Evolutionary conservation across 2,888 invertebrate genomes (phyloP).

Genomic region (Ormia ochracea): DNA sequence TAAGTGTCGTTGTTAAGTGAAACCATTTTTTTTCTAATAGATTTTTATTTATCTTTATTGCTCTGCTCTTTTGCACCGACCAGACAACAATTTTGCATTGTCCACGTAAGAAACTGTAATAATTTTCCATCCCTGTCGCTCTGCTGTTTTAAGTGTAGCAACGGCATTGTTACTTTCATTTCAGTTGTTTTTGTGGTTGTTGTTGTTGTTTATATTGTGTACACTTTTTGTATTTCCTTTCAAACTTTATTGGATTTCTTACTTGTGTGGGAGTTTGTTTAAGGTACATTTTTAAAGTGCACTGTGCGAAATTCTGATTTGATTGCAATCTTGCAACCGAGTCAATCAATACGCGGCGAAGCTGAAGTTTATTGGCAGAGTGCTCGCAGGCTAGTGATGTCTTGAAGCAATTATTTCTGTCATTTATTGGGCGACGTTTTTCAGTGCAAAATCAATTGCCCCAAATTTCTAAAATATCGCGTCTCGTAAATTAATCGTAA

Average conservation of each 20-base stretch:
- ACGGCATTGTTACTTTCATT: slow-evolving; percentile 15
- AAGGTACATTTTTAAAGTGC: slow-evolving; percentile 32
- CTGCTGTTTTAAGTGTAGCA: not conserved
- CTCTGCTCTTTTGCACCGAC: slow-evolving; percentile 45
- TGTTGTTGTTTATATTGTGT: not conserved
- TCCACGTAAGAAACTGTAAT: slow-evolving; percentile 27
- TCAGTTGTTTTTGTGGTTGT: not conserved
- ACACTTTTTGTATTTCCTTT: too few species aligned
- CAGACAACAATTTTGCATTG: slow-evolving; percentile 25
- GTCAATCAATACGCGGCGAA: too few species aligned
- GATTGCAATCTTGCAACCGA: not conserved
- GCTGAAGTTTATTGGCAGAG: too few species aligned
- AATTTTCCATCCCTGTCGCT: slow-evolving; percentile 42
- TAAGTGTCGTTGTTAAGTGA: slow-evolving; percentile 70
- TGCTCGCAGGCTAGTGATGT: too few species aligned
- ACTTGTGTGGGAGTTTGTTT: slow-evolving; percentile 48
- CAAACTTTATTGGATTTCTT: slow-evolving; percentile 16
- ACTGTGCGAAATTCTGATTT: slow-evolving; percentile 21
- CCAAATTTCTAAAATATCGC: too few species aligned
- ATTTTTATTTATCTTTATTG: slow-evolving; percentile 58
- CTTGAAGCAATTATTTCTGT: too few species aligned
- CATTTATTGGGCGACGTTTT: too few species aligned
- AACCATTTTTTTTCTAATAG: slow-evolving; percentile 69
- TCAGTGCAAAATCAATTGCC: too few species aligned
- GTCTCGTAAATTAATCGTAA: too few species aligned